Evolutionary conservation across 53 echinoderm and acorn worm species (phyloP), one percentile per base, ranked within the genome.

Genomic region (Crossaster papposus): DNA sequence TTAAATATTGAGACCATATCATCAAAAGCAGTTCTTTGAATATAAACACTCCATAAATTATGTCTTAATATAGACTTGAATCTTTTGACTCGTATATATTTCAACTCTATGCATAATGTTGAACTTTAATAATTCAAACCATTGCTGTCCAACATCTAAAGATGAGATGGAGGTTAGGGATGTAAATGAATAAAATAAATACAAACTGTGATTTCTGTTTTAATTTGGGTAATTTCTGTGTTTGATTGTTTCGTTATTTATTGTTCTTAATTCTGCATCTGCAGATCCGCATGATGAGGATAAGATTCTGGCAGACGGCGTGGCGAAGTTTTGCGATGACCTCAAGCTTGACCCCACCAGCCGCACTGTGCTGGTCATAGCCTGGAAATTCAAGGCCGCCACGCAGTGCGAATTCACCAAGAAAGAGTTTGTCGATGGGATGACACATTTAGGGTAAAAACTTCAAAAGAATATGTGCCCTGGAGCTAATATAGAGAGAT

Each of bases 321-420:
- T 97, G 70, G 94, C 94, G 6, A 95, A 63, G 82, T 97, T 97
- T 38, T 94, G 94, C 88, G 97, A 98, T 30, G 95, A 98, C 64
- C 90, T 98, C 28, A 91, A 89, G 37, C 85, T 98, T 10, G 98
- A 98, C 86, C 98, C 98, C 15, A 93, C 96, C 20, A 98, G 98
- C 64, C 90, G 96, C 79, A 89, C 94, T 9, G 96, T 98, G 15
- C 91, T 98, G 10, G 91, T 96, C 68, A 86, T 98, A 22, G 97
- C 97, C n/a, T 98, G 98, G 98, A 98, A 97, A 53, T 95, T 98
- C 79, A 89, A 90, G 77, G 98, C 95, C 9, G 95, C 96, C 33
- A 98, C 98, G 37, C 95, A 98, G 85, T 95, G 94, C 75, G 97
- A 98, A 93, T 98, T 98, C 90, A 94, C 94, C 24, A 91, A 74